Conservation (phyloP, 2,113 vertebrate species). For the Himantopus leucocephalus region DNA sequence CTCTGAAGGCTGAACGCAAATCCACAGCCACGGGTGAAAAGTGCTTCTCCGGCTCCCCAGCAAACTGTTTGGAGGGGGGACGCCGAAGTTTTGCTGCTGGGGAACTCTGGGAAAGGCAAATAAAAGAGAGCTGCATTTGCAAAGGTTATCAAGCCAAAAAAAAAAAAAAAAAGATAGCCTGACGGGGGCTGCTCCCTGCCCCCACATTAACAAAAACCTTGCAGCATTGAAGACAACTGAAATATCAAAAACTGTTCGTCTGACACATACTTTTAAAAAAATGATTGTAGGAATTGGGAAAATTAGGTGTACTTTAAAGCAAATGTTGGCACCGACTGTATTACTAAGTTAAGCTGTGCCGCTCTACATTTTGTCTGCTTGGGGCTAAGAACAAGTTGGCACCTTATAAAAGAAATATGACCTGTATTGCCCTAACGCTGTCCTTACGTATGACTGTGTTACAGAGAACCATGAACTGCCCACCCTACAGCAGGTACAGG, state of each 20-base stretch:
- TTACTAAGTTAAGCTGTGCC: background rate
- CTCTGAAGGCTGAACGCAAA: conserved; percentile 70
- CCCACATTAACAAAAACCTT: background rate
- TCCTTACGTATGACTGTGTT: background rate
- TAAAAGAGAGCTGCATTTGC: background rate
- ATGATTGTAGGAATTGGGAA: background rate
- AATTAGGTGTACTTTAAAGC: background rate
- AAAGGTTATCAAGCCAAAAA: background rate
- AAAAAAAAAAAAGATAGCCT: too few relatives aligned
- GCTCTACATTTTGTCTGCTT: background rate
- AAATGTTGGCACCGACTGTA: background rate
- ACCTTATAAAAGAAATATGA: background rate
- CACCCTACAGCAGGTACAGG: background rate
- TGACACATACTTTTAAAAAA: background rate
- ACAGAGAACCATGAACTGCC: background rate
- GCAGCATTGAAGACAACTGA: background rate
- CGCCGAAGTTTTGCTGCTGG: background rate
- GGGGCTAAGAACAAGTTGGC: background rate
- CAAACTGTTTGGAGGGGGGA: background rate
- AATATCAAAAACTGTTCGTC: background rate
- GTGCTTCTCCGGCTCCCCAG: background rate
- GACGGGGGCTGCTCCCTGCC: too few relatives aligned
- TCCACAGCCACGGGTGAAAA: background rate
- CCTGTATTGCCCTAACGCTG: background rate
- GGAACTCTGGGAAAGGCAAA: background rate